Evolutionary conservation across 2,797 vertebrate species (phyloP).

Genomic region (Enteromius fasciolatus): DNA sequence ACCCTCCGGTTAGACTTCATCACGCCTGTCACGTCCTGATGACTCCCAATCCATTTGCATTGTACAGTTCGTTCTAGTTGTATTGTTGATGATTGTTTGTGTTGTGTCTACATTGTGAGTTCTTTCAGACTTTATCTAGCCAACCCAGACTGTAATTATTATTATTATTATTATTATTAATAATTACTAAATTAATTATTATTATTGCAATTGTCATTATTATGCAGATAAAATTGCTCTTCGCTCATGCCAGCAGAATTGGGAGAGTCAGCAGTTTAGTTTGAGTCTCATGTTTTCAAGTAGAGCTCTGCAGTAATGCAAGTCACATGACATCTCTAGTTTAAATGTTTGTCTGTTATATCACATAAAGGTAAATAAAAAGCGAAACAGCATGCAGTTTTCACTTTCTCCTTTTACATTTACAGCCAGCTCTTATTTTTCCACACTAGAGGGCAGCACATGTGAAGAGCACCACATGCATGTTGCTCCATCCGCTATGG

Average conservation of each 20-base stretch:
- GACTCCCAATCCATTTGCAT: neutral
- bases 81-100: neutral
- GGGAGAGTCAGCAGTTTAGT: neutral
- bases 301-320: neutral
- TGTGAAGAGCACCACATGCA: neutral
- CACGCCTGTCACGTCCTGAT: neutral
- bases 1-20: neutral
- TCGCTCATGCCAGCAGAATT: neutral
- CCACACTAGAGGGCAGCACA: conserved; percentile 44
- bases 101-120: neutral
- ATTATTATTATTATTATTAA: neutral
- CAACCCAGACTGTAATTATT: neutral
- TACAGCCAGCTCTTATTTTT: neutral
- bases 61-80: conserved; percentile 2
- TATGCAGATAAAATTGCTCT: neutral
- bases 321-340: neutral
- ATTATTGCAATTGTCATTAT: neutral
- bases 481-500: neutral
- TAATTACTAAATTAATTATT: neutral
- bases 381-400: neutral
- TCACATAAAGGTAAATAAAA: conserved; percentile 16
- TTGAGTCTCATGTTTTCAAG: neutral
- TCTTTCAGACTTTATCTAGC: neutral
- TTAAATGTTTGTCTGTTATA: neutral
- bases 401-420: neutral